Percentiles rank a stretch among this genome's conserved stretches.
phyloP scores from a whole-genome alignment of 2,888 invertebrate species.

The Acanthosepion esculentum region DNA sequence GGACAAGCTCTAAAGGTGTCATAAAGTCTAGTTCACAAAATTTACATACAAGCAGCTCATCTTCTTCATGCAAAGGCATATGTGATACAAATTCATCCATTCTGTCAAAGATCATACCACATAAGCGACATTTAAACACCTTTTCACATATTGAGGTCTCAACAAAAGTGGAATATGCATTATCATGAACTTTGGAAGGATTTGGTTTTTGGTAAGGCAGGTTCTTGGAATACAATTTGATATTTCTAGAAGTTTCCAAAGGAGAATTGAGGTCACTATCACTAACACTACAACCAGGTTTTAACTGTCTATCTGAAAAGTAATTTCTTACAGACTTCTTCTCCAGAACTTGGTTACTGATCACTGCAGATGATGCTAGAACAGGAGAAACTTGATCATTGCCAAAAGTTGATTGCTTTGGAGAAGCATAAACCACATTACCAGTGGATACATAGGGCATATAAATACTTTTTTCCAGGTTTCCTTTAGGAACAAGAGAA shows the following conservation, averaged over 20 bases:
- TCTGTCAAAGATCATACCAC: background rate
- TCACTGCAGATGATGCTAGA: background rate
- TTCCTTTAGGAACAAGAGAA: background rate
- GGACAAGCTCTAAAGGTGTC: conserved; percentile 36
- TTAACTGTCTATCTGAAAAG: background rate
- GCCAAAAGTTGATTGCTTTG: background rate
- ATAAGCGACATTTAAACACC: conserved; percentile 24
- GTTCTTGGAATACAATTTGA: background rate
- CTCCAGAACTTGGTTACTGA: background rate
- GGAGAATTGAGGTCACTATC: background rate
- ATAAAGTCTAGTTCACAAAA: conserved; percentile 40
- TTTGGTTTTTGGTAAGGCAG: background rate
- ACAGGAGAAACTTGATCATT: background rate
- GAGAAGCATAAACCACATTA: background rate
- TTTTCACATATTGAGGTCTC: background rate
- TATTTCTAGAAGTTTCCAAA: background rate
- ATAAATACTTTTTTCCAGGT: background rate
- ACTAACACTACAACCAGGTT: background rate
- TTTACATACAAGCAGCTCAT: conserved; percentile 36
- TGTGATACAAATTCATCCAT: background rate
- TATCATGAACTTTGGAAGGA: background rate
- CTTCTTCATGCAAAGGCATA: conserved; percentile 35
- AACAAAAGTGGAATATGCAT: background rate
- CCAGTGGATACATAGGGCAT: background rate
- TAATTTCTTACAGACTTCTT: background rate